Evolutionary conservation across 1,140 invertebrate species (phyloP), one percentile per base, ranked within the genome.

Genomic region (Adelges cooleyi): DNA sequence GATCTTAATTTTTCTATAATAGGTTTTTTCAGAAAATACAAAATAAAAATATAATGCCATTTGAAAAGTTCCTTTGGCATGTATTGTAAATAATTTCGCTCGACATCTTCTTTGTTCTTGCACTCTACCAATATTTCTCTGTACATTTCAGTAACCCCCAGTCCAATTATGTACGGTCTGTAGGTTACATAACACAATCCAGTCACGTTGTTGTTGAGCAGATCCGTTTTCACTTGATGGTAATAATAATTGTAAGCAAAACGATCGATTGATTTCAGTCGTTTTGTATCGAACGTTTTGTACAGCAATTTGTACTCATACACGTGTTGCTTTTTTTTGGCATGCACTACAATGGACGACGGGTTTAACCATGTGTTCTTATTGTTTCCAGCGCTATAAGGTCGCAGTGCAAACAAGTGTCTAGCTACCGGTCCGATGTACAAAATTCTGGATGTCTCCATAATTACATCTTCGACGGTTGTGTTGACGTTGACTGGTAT

Each of bases 61-160:
- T 83, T 86, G 17, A 86, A 77, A 46, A 90, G 80, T 65, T 84
- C 82, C 73, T 84, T 86, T 0, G 89, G 89, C 68, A 92, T 82
- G 75, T 85, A 92, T 67, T 85, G 84, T 72, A 86, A 87, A 67
- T 88, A 90, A 67, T 89, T 83, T 66, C 79, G 82, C 71, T 86
- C 82, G 5, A 92, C 81, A 65, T 79, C 77, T 68, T 85, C 82
- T 20, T 77, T 74, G 13, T 78, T 72, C 46, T 83, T 72, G 65
- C 80, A 79, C 69, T 87, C 82, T 72, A 90, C 88, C 17, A 86
- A 71, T 75, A 87, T 86, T 15, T 84, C 84, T 68, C 86, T 82
- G 71, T 82, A 86, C 88, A 92, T 92, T 74, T 92, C 89, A 66
- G 85, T 82, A 38, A 91, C 88, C 10, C 86, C 87, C 38, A 94